Conservation (phyloP, 35 echinoderm and acorn worm genomes). For the Lytechinus pictus region DNA sequence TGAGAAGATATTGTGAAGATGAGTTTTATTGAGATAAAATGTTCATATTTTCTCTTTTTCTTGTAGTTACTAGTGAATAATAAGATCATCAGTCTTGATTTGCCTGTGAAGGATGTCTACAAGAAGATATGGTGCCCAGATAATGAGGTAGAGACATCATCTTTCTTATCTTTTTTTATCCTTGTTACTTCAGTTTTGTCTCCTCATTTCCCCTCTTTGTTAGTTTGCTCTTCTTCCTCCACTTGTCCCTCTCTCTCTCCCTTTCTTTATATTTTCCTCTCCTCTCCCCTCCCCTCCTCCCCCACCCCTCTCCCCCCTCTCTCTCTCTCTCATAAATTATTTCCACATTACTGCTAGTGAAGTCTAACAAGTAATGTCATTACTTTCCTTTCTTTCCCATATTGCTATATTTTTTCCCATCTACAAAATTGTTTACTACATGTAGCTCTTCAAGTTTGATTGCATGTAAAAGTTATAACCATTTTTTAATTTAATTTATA, state of each 20-base stretch:
- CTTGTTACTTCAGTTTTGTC: background rate
- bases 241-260: background rate
- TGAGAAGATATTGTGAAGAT: background rate
- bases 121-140: slow-evolving; percentile 99
- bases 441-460: too few species aligned
- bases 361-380: too few species aligned
- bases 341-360: too few species aligned
- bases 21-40: background rate
- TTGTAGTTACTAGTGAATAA: slow-evolving; percentile 89
- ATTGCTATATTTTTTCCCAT: background rate
- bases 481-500: too few species aligned
- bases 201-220: too few species aligned
- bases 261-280: background rate
- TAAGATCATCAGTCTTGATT: slow-evolving; percentile 97
- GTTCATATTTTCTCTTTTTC: too few species aligned
- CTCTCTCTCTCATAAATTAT: too few species aligned
- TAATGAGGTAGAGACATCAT: slow-evolving; percentile 74
- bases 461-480: too few species aligned
- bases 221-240: too few species aligned
- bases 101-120: slow-evolving; percentile 97
- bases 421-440: too few species aligned
- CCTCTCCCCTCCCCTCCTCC: background rate
- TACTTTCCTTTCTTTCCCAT: background rate
- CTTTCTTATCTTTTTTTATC: background rate
- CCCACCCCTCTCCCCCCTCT: too few species aligned